A percentile compares a stretch with the other conserved stretches of the same genome.
Conservation (phyloP, 2,797 vertebrate genomes). For the Pseudocheirus occidentalis region DNA sequence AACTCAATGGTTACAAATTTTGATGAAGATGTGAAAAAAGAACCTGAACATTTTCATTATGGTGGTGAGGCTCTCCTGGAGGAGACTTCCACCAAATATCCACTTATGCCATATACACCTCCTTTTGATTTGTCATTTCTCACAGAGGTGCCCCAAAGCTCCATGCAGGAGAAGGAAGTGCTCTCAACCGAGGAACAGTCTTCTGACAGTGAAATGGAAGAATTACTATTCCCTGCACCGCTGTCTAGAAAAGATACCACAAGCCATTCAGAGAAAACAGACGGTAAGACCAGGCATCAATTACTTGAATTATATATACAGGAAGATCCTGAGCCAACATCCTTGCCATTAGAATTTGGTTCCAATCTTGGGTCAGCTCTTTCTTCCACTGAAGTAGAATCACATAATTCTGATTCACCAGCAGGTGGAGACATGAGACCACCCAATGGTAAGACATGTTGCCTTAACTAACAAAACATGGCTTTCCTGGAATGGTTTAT, state of each 20-base stretch:
- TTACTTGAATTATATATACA: constrained; percentile 62
- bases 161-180: constrained; percentile 33
- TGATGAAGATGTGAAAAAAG: constrained; percentile 67
- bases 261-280: constrained; percentile 39
- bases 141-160: constrained; percentile 42
- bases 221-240: constrained; percentile 59
- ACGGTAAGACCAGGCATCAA: background rate
- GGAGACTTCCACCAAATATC: constrained; percentile 50
- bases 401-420: constrained; percentile 74
- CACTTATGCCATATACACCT: constrained; percentile 29
- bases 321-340: constrained; percentile 60
- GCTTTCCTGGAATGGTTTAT: background rate
- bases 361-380: constrained; percentile 38
- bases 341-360: background rate
- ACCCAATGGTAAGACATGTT: constrained; percentile 79
- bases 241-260: constrained; percentile 4
- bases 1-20: constrained; percentile 69
- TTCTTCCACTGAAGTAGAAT: constrained; percentile 74
- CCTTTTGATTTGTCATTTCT: constrained; percentile 71
- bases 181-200: constrained; percentile 61
- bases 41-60: constrained; percentile 70
- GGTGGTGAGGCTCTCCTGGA: constrained; percentile 60
- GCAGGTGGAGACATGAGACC: constrained; percentile 84
- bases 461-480: constrained; percentile 16
- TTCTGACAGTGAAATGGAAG: constrained; percentile 52